phyloP scores from a whole-genome alignment of 2,888 invertebrate genomes.

The Macrosiphum euphorbiae region DNA sequence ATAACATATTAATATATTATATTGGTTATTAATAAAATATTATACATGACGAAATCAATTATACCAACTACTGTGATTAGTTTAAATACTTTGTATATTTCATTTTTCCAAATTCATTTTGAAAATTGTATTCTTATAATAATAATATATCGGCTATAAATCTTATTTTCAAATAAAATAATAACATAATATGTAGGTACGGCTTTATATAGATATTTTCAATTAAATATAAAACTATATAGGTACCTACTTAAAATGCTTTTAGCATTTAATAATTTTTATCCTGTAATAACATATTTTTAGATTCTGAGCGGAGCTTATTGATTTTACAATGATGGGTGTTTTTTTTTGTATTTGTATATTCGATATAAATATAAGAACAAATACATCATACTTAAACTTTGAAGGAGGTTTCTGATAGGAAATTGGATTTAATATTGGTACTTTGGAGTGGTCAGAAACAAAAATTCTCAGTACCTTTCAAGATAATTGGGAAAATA shows the following conservation, averaged over 20 bases:
- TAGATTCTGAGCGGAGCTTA: too few species aligned
- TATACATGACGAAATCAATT: neutral
- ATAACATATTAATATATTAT: neutral
- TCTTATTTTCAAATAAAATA: neutral
- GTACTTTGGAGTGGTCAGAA: too few species aligned
- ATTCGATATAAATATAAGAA: too few species aligned
- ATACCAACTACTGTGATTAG: neutral
- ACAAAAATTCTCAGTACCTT: too few species aligned
- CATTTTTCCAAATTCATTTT: neutral
- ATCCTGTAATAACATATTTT: neutral
- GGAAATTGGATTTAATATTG: too few species aligned
- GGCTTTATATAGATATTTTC: neutral
- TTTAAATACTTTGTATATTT: neutral
- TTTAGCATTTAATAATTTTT: neutral
- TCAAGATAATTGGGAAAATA: too few species aligned
- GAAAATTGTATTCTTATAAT: neutral
- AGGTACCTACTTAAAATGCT: neutral
- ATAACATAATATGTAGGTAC: neutral
- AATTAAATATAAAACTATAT: neutral
- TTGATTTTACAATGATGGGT: too few species aligned
- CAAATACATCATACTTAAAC: too few species aligned
- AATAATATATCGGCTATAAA: neutral
- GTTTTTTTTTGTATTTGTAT: too few species aligned
- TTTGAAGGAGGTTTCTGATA: too few species aligned
- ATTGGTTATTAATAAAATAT: neutral